Conservation (phyloP, 1,140 invertebrate genomes). For the Macrobrachium nipponense region DNA sequence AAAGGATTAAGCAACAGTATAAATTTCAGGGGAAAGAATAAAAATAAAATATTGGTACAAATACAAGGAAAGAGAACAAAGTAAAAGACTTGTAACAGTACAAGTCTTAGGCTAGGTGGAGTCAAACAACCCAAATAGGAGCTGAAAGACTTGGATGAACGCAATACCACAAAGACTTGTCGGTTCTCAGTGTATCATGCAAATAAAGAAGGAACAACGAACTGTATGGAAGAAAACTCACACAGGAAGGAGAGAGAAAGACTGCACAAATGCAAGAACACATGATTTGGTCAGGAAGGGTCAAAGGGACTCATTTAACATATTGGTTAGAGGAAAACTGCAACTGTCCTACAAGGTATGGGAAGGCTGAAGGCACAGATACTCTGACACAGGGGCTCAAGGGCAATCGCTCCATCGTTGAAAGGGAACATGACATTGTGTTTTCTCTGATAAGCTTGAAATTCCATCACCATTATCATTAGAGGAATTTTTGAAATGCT, state of each 20-base stretch:
- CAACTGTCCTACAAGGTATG: slow-evolving; percentile 25
- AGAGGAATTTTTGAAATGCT: too few relatives aligned
- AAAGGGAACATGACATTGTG: slow-evolving; percentile 11
- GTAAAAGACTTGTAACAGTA: too few relatives aligned
- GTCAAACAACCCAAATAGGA: too few relatives aligned
- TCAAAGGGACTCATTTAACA: slow-evolving; percentile 16
- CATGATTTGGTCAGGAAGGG: neutral
- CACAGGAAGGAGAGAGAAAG: neutral
- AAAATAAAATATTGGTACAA: too few relatives aligned
- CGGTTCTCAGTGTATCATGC: too few relatives aligned
- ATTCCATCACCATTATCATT: neutral
- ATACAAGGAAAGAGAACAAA: too few relatives aligned
- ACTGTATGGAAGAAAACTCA: neutral
- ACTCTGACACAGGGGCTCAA: slow-evolving; percentile 45
- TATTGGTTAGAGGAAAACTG: neutral
- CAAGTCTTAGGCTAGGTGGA: too few relatives aligned
- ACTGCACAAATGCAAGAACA: slow-evolving; percentile 8
- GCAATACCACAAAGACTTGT: too few relatives aligned
- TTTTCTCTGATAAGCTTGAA: slow-evolving; percentile 5
- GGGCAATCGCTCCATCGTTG: slow-evolving; percentile 44
- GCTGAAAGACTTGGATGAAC: too few relatives aligned
- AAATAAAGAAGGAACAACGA: neutral
- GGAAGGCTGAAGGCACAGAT: slow-evolving; percentile 56
- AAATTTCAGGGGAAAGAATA: too few relatives aligned
- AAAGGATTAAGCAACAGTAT: too few relatives aligned